Conservation (phyloP, 2,888 invertebrate genomes). For the Epicampocera succincta region DNA sequence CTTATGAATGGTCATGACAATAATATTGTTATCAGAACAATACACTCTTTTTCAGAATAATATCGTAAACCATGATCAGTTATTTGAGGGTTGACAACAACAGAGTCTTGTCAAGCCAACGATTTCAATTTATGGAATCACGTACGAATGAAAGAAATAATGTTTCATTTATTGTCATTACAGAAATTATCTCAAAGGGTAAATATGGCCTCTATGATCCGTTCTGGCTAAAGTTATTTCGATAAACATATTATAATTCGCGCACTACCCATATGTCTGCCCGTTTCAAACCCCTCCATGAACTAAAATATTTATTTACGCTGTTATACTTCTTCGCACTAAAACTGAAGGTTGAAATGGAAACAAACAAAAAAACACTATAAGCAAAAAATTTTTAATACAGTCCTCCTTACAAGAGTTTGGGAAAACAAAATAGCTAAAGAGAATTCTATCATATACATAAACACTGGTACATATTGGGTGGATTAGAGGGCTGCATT, state of each 20-base stretch:
- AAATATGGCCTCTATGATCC: no score
- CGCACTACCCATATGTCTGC: not conserved
- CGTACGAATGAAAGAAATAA: no score
- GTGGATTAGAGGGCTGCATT: constrained; percentile 69
- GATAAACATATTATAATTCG: not conserved
- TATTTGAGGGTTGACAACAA: no score
- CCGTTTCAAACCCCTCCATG: not conserved
- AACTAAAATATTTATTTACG: constrained; percentile 11
- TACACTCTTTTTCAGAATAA: no score
- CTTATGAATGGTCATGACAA: no score
- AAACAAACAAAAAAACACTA: constrained; percentile 73
- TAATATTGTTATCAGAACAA: no score
- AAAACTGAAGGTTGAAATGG: constrained; percentile 30
- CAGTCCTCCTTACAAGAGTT: constrained; percentile 37
- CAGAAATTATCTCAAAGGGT: no score
- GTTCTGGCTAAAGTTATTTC: no score
- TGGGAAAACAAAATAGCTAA: constrained; percentile 13
- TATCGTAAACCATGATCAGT: no score
- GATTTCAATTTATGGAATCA: no score
- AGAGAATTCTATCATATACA: not conserved
- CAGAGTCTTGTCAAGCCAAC: no score
- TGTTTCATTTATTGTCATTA: no score
- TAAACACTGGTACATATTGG: constrained; percentile 45
- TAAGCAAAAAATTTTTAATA: constrained; percentile 48
- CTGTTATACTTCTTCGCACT: not conserved